These are phyloP conservation scores for Hoplodrina ambigua DNA, from an alignment of 2,888 invertebrate genomes.

Conservation along the genomic window DNA sequence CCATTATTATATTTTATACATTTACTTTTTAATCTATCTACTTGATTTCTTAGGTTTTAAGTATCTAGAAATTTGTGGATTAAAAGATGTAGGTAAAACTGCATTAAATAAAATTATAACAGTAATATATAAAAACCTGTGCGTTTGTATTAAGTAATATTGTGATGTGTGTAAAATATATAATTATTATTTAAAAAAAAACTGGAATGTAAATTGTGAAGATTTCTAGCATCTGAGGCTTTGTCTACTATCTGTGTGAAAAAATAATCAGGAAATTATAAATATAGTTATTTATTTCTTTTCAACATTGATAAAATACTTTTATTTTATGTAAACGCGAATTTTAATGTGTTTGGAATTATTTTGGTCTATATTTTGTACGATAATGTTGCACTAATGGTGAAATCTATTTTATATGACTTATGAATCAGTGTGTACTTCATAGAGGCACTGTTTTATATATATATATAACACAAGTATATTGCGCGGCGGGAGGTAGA, in stretches of 20 bases:
- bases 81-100: conserved; percentile 57
- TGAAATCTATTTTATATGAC: conserved; percentile 72
- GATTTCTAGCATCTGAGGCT: conserved; percentile 87
- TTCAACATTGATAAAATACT: conserved; percentile 83
- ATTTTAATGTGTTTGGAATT: conserved; percentile 80
- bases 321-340: conserved; percentile 77
- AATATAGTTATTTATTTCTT: conserved; percentile 66
- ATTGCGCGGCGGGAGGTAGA: conserved; percentile 33
- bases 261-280: conserved; percentile 70
- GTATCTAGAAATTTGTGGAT: conserved; percentile 71
- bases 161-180: conserved; percentile 59
- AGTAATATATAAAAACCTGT: conserved; percentile 76
- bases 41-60: conserved; percentile 77
- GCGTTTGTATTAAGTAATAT: conserved; percentile 67
- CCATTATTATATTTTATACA: conserved; percentile 65
- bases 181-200: conserved; percentile 34
- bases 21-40: conserved; percentile 81
- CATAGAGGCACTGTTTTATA: conserved; percentile 76
- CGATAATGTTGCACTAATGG: conserved; percentile 86
- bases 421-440: conserved; percentile 67
- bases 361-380: conserved; percentile 89
- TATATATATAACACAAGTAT: conserved; percentile 35
- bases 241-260: conserved; percentile 76
- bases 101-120: conserved; percentile 71
- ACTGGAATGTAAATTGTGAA: conserved; percentile 83